These are phyloP conservation scores for Apteryx mantelli DNA, from an alignment of 2,113 vertebrate genomes.

Conservation along the genomic window DNA sequence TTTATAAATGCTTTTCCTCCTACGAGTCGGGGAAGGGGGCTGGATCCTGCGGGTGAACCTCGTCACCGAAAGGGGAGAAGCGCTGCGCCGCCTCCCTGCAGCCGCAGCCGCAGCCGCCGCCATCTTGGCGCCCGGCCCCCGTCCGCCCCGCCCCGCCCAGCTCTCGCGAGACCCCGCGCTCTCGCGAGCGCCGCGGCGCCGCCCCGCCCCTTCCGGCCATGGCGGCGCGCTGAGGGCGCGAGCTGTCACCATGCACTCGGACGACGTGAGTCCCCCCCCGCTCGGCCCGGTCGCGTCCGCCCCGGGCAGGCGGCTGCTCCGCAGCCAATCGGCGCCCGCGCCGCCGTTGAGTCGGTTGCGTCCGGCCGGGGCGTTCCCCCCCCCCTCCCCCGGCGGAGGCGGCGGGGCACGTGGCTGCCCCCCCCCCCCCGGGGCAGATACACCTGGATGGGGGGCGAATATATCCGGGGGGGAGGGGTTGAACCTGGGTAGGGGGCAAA, in stretches of 20 bases:
- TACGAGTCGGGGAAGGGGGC: too few species aligned
- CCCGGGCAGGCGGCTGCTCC: background rate
- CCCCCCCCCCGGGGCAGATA: too few species aligned
- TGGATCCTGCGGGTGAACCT: too few species aligned
- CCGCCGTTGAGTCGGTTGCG: too few species aligned
- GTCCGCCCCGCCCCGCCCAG: rapidly evolving
- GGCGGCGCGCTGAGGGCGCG: background rate
- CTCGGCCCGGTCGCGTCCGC: background rate
- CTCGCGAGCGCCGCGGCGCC: background rate
- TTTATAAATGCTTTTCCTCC: too few species aligned
- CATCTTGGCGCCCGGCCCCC: too few species aligned
- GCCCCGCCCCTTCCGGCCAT: background rate
- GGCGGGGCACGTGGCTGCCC: background rate
- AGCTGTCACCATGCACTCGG: slow-evolving; percentile 45
- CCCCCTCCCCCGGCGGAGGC: background rate
- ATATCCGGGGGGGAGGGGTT: background rate
- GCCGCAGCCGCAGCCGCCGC: too few species aligned
- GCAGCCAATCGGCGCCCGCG: background rate
- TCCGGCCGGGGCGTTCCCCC: background rate
- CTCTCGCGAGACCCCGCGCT: background rate
- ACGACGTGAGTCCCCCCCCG: slow-evolving; percentile 29
- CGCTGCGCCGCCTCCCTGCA: too few species aligned
- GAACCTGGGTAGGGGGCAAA: too few species aligned
- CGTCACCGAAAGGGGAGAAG: too few species aligned
- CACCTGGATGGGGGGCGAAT: too few species aligned